These are phyloP conservation scores for Pachyuromys duprasi DNA, from an alignment of 2,797 vertebrate genomes.

Conservation along the genomic window DNA sequence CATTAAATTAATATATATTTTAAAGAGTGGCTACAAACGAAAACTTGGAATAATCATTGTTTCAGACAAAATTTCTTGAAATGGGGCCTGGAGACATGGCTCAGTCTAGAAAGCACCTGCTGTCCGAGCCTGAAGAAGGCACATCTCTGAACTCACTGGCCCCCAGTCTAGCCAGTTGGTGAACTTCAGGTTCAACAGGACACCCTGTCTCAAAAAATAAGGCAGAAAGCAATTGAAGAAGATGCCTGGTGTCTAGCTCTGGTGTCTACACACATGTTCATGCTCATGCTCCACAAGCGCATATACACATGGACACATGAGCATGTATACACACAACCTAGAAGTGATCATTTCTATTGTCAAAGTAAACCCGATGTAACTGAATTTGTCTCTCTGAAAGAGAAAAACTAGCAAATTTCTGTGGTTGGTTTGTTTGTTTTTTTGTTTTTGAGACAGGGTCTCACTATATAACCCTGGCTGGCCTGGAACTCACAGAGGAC, in stretches of 20 bases:
- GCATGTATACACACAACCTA: not conserved
- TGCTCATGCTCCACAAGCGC: not conserved
- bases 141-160: not conserved
- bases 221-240: not conserved
- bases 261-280: not conserved
- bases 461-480: not conserved
- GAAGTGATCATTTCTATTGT: not conserved
- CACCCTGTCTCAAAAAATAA: not conserved
- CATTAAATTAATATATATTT: slow-evolving; percentile 23
- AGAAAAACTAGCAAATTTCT: not conserved
- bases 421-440: too few relatives aligned
- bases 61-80: not conserved
- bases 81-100: not conserved
- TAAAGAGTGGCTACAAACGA: not conserved
- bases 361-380: not conserved
- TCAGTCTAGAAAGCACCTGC: not conserved
- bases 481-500: not conserved
- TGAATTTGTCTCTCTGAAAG: not conserved
- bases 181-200: not conserved
- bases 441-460: not conserved
- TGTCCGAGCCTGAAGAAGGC: not conserved
- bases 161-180: not conserved
- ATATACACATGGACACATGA: not conserved
- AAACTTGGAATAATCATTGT: not conserved
- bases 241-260: not conserved